phyloP scores from a whole-genome alignment of 2,113 vertebrate species.

The Podarcis raffonei region DNA sequence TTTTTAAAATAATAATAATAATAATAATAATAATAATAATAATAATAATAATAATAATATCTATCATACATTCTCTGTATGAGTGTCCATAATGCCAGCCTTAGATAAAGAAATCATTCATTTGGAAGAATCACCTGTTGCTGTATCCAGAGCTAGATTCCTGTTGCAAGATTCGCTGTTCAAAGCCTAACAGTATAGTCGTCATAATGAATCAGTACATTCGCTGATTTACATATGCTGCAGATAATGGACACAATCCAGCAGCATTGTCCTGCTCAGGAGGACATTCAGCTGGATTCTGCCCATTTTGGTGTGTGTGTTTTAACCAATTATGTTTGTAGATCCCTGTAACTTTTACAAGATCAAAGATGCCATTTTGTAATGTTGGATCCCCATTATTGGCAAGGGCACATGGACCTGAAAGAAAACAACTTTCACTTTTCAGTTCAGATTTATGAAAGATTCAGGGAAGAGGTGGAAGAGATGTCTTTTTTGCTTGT shows the following conservation, averaged over 20 bases:
- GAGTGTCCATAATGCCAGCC: not conserved
- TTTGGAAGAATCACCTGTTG: not conserved
- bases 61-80: not conserved
- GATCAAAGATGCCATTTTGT: not conserved
- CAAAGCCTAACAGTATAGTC: not conserved
- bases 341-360: not conserved
- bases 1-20: too few species aligned
- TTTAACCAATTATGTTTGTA: not conserved
- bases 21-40: not conserved
- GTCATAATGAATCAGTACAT: not conserved
- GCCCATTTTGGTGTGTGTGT: not conserved
- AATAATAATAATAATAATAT: not conserved
- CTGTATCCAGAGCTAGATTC: not conserved
- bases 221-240: not conserved
- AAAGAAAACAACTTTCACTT: not conserved
- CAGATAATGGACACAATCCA: not conserved
- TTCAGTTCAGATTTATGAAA: not conserved
- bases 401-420: not conserved
- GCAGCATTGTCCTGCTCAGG: not conserved
- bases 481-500: slow-evolving; percentile 1
- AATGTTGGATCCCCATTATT: not conserved
- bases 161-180: not conserved
- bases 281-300: not conserved
- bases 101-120: not conserved
- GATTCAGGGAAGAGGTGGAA: fast-evolving